Evolutionary conservation across 2,888 invertebrate genomes (phyloP).

Genomic region (Rhorus exstirpatorius): DNA sequence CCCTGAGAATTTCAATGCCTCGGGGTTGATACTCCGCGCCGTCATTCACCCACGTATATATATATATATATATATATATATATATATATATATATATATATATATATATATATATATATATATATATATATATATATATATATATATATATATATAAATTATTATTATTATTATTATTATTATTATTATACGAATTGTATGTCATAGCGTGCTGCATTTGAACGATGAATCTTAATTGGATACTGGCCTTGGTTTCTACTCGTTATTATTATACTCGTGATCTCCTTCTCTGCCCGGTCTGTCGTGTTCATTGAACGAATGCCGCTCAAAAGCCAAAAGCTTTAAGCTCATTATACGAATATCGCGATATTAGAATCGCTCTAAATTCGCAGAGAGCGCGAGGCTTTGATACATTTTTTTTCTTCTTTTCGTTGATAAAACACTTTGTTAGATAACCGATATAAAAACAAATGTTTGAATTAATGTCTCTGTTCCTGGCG

Average conservation of each 20-base stretch:
- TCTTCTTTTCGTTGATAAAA: background rate
- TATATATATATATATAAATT: background rate
- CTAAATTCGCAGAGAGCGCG: constrained; percentile 16
- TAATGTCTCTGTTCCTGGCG: no score
- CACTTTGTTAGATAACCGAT: no score
- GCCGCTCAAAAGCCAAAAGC: constrained; percentile 2
- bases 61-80: no score
- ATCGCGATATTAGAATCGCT: constrained; percentile 40
- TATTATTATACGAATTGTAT: no score
- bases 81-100: constrained; percentile 8
- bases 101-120: background rate
- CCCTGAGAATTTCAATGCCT: constrained; percentile 64
- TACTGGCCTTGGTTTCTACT: constrained; percentile 57
- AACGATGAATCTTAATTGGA: constrained; percentile 67
- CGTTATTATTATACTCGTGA: no score
- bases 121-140: constrained; percentile 14
- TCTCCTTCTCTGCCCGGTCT: constrained; percentile 19
- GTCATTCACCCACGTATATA: constrained; percentile 1
- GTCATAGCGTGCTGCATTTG: constrained; percentile 57
- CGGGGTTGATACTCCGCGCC: constrained; percentile 43
- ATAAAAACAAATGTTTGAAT: no score
- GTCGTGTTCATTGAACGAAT: constrained; percentile 45
- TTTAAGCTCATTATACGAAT: constrained; percentile 58
- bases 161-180: constrained; percentile 8
- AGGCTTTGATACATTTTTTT: background rate